Evolutionary conservation across 2,797 vertebrate species (phyloP).

Genomic region (Helarctos malayanus): DNA sequence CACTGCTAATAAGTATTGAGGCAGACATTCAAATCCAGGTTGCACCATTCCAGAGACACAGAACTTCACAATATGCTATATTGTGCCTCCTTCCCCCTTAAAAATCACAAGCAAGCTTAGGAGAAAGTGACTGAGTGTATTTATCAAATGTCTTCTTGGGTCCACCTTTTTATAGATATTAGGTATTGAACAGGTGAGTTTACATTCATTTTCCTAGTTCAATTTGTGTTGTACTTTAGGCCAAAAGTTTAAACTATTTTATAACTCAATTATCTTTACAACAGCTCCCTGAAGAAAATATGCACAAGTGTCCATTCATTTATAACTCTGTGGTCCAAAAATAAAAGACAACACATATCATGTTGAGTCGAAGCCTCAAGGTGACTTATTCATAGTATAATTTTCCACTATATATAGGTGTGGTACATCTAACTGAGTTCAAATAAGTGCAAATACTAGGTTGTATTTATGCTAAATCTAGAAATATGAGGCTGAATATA

Average conservation of each 20-base stretch:
- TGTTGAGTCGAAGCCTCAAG: neutral
- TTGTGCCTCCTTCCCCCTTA: too few species aligned
- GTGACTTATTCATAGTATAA: neutral
- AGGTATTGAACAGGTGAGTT: neutral
- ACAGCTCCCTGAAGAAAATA: neutral
- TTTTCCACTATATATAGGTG: neutral
- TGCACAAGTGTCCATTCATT: neutral
- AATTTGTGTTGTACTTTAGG: neutral
- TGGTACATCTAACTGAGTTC: constrained; percentile 30
- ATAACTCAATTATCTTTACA: neutral
- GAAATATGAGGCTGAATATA: constrained; percentile 16
- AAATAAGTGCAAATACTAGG: neutral
- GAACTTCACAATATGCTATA: neutral
- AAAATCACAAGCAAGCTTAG: too few species aligned
- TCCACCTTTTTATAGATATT: neutral
- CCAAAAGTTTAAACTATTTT: constrained; percentile 7
- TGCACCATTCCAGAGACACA: neutral
- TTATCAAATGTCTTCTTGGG: too few species aligned
- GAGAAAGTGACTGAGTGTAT: too few species aligned
- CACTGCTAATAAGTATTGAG: neutral
- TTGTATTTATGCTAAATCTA: constrained; percentile 22
- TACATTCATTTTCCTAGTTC: neutral
- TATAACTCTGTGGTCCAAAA: neutral
- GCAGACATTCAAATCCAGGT: neutral
- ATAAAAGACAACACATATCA: neutral